Evolutionary conservation across 2,797 vertebrate species (phyloP).

Genomic region (Apogon talboti): DNA sequence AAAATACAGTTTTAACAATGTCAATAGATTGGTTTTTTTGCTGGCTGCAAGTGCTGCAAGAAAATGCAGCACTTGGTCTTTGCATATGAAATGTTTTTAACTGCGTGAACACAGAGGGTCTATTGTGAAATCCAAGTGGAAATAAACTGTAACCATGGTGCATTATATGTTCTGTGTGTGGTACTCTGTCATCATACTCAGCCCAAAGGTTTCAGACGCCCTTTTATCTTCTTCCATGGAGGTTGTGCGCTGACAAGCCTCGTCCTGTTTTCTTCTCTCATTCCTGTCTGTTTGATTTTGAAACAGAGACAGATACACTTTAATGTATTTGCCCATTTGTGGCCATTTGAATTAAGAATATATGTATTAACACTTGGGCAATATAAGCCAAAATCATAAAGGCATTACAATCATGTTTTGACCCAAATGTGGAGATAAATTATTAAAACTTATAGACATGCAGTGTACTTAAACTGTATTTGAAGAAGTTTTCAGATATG

Average conservation of each 20-base stretch:
- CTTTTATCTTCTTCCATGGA: conserved; percentile 56
- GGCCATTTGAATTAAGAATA: too few relatives aligned
- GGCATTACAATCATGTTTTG: too few relatives aligned
- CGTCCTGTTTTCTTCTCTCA: conserved; percentile 36
- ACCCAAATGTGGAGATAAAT: too few relatives aligned
- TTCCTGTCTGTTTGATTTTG: conserved; percentile 7
- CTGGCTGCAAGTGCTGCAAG: too few relatives aligned
- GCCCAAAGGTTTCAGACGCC: conserved; percentile 29
- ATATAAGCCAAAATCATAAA: too few relatives aligned
- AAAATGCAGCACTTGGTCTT: neutral
- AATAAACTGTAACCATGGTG: conserved; percentile 10
- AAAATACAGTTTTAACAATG: neutral
- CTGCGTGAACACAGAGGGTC: neutral
- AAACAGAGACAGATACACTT: neutral
- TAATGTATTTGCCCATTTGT: neutral
- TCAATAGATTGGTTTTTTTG: neutral
- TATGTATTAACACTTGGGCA: too few relatives aligned
- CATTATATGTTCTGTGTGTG: conserved; percentile 10
- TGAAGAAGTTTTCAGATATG: too few relatives aligned
- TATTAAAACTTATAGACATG: too few relatives aligned
- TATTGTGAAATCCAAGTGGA: conserved; percentile 16
- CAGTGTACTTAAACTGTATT: too few relatives aligned
- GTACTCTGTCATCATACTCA: conserved; percentile 49
- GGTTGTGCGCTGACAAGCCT: conserved; percentile 43
- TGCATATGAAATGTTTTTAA: neutral